Evolutionary conservation across 1,140 invertebrate species (phyloP).

Genomic region (Zaprionus gabonicus): DNA sequence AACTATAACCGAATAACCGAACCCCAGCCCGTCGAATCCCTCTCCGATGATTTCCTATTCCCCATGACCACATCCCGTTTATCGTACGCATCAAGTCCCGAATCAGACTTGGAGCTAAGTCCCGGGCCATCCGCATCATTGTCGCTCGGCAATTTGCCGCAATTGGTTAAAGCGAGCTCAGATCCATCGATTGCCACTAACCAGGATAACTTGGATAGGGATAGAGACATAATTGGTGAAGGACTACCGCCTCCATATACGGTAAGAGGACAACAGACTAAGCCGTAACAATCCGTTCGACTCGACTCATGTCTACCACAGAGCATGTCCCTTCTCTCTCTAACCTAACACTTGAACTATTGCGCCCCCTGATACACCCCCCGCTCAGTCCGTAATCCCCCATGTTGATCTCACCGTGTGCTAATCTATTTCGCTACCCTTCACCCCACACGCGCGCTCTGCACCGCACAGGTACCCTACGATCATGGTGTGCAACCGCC

Average conservation of each 20-base stretch:
- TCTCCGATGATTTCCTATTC: conserved; percentile 98
- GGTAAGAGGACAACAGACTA: conserved; percentile 85
- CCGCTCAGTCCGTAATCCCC: conserved; percentile 15
- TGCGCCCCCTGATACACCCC: background rate
- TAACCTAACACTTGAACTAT: background rate
- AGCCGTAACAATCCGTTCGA: conserved; percentile 4
- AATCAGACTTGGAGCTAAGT: conserved; percentile 96
- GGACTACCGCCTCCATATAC: conserved; percentile 91
- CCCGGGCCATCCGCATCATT: conserved; percentile 88
- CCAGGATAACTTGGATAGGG: conserved; percentile 87
- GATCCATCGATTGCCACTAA: conserved; percentile 91
- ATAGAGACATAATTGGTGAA: conserved; percentile 86
- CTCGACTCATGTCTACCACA: conserved; percentile 8
- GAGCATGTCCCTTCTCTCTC: conserved; percentile 42
- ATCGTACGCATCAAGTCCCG: conserved; percentile 97
- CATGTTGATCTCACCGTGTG: conserved; percentile 38
- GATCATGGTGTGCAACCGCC: conserved; percentile 72
- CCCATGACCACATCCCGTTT: conserved; percentile 96
- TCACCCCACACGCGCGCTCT: conserved; percentile 44
- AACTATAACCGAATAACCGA: conserved; percentile 22
- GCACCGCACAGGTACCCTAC: conserved; percentile 74
- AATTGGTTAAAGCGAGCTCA: conserved; percentile 93
- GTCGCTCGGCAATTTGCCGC: conserved; percentile 86
- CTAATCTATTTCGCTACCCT: conserved; percentile 68
- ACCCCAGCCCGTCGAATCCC: conserved; percentile 90